These are phyloP conservation scores for Butorides virescens DNA, from an alignment of 2,113 vertebrate genomes.

Conservation along the genomic window DNA sequence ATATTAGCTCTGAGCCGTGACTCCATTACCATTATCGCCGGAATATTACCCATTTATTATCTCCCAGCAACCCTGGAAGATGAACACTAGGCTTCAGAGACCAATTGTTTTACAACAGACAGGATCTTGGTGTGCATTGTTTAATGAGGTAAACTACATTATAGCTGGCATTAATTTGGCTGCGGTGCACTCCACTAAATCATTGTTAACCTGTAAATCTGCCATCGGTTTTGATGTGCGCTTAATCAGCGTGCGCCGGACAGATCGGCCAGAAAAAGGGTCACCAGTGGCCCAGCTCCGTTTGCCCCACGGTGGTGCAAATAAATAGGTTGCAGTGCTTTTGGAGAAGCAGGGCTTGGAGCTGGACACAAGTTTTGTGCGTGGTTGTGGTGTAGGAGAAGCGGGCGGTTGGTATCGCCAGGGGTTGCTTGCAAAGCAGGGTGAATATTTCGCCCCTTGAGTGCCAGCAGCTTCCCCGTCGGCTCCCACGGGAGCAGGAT, in stretches of 20 bases:
- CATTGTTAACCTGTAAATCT: conserved; percentile 75
- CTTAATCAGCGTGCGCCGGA: not conserved
- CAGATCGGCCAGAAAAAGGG: not conserved
- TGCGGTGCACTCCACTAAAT: conserved; percentile 62
- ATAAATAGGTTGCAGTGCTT: not conserved
- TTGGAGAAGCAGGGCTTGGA: not conserved
- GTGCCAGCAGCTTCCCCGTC: not conserved
- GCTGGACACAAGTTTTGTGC: rapidly evolving
- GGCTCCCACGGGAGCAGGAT: not conserved
- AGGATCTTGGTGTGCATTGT: conserved; percentile 78
- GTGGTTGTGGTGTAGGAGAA: not conserved
- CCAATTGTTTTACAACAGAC: conserved; percentile 80
- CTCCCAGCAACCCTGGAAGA: conserved; percentile 80
- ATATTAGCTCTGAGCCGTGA: conserved; percentile 85
- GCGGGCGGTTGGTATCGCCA: not conserved
- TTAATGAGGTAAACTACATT: conserved; percentile 83
- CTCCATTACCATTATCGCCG: conserved; percentile 80
- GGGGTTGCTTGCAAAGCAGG: not conserved
- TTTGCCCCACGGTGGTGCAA: not conserved
- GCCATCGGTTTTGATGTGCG: conserved; percentile 53
- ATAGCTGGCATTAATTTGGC: conserved; percentile 72
- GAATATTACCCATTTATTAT: conserved; percentile 85
- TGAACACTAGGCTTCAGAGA: conserved; percentile 82
- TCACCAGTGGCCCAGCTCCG: not conserved
- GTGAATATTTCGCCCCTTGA: not conserved